A percentile compares a stretch with the other conserved stretches of the same genome.
phyloP scores from a whole-genome alignment of 2,888 invertebrate genomes.

The Leptinotarsa peninsularis region DNA sequence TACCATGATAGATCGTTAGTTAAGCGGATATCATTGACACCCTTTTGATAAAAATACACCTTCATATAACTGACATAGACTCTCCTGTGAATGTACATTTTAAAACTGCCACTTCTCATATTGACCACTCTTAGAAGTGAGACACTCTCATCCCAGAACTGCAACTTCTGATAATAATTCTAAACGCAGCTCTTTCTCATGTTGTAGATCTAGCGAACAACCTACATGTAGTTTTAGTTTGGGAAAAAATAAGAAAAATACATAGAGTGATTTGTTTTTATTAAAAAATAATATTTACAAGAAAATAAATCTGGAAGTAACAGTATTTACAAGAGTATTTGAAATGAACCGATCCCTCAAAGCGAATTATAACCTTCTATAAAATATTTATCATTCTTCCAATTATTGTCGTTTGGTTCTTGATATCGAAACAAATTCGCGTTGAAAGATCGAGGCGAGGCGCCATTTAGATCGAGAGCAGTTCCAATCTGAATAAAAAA shows the following conservation, averaged over 20 bases:
- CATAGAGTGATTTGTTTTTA: slow-evolving; percentile 44
- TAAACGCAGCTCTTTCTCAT: no score
- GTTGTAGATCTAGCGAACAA: no score
- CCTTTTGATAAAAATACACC: no score
- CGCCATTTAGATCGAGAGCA: not conserved
- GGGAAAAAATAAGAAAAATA: not conserved
- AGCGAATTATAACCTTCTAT: not conserved
- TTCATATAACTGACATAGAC: no score
- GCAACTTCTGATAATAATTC: no score
- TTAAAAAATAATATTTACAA: slow-evolving; percentile 58
- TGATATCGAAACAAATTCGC: slow-evolving; percentile 8
- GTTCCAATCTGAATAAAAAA: not conserved
- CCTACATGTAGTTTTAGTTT: not conserved
- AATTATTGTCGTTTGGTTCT: slow-evolving; percentile 5
- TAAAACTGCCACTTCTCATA: no score
- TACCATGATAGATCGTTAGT: no score
- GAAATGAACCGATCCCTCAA: slow-evolving; percentile 16
- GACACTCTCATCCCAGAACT: no score
- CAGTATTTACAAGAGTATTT: slow-evolving; percentile 57
- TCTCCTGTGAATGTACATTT: no score
- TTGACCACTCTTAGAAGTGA: no score
- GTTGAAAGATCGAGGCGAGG: not conserved
- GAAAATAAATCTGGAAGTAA: slow-evolving; percentile 56
- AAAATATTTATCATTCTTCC: not conserved
- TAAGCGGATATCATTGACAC: no score